These are phyloP conservation scores for Drosophila nigromelanica DNA, from an alignment of 1,140 invertebrate species.

Conservation along the genomic window DNA sequence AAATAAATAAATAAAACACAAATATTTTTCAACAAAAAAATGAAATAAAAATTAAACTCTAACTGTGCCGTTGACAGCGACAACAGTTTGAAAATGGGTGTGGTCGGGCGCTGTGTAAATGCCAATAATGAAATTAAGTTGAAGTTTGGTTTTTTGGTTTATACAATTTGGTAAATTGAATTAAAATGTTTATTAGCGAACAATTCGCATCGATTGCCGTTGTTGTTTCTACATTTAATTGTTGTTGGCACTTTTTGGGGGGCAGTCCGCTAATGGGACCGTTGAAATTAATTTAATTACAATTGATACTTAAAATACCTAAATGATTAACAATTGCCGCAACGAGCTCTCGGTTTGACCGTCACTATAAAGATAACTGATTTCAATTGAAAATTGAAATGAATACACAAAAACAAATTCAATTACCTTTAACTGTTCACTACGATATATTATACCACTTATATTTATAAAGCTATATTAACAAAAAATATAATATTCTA, in stretches of 20 bases:
- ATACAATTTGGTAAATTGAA: constrained; percentile 76
- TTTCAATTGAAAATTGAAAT: constrained; percentile 41
- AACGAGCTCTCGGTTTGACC: constrained; percentile 8
- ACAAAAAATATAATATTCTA: no score
- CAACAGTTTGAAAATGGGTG: constrained; percentile 25
- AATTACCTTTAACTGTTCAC: not conserved
- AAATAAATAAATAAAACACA: not conserved
- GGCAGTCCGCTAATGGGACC: constrained; percentile 63
- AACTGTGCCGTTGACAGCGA: constrained; percentile 29
- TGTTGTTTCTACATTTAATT: constrained; percentile 42
- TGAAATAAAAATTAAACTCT: constrained; percentile 12
- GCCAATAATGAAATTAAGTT: constrained; percentile 76
- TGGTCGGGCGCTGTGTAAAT: constrained; percentile 34
- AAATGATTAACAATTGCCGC: constrained; percentile 15
- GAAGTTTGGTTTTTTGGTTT: constrained; percentile 71
- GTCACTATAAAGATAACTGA: constrained; percentile 2
- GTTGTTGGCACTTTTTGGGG: constrained; percentile 16
- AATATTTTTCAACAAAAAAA: not conserved
- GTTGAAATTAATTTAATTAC: constrained; percentile 69
- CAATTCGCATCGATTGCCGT: constrained; percentile 45
- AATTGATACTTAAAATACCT: constrained; percentile 25
- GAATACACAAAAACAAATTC: constrained; percentile 3
- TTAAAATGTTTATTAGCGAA: constrained; percentile 77
- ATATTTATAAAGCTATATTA: no score
- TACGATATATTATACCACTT: no score